Base-by-base conservation (phyloP, 2,113 vertebrate species). In the Riparia riparia region DNA sequence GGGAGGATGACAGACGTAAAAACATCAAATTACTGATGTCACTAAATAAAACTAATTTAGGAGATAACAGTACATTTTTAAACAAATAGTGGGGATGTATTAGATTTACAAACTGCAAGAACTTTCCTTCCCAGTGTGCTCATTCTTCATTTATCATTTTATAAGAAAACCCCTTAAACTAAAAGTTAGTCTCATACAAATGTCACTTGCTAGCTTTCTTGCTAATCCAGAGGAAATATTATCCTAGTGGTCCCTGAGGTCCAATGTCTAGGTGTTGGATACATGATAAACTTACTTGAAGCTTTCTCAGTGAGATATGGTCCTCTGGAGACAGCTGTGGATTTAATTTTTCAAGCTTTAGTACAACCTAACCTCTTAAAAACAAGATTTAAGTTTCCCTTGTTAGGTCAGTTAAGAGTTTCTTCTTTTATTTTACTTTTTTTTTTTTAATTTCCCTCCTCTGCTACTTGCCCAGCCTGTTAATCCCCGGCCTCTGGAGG, bases 151-250 rank as follows among this genome's bases (percentile, higher is more conserved):
- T 98, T 97, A 97, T 97, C 96, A 97, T 97, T 97, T 96, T 92
- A 96, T 96, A 89, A 82, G 93, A 90, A 97, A 98, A 95, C 90
- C 26, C 65, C 78, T 95, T 71, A 94, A 92, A 94, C 94, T 96
- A 93, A 89, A 93, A 96, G 84, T 95, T 82, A 76, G 87, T 82
- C 93, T 96, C 68, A 17, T 96, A 95, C 97, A 96, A 97, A 98
- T 97, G 97, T 97, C 97, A 97, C 96, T 97, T 94, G 68, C 97
- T 97, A 97, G 89, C 94, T 97, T 95, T 97, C 96, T 96, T 96
- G 96, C 96, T 98, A 98, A 98, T 98, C 97, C 98, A 97, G 97
- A 97, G 97, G 98, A 98, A 98, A 98, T 98, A 97, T 97, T 98
- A 98, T 97, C 96, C 93, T 94, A 97, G 88, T 95, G 95, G 96